phyloP scores from a whole-genome alignment of 2,113 vertebrate species.

The Sinosuthora webbiana region DNA sequence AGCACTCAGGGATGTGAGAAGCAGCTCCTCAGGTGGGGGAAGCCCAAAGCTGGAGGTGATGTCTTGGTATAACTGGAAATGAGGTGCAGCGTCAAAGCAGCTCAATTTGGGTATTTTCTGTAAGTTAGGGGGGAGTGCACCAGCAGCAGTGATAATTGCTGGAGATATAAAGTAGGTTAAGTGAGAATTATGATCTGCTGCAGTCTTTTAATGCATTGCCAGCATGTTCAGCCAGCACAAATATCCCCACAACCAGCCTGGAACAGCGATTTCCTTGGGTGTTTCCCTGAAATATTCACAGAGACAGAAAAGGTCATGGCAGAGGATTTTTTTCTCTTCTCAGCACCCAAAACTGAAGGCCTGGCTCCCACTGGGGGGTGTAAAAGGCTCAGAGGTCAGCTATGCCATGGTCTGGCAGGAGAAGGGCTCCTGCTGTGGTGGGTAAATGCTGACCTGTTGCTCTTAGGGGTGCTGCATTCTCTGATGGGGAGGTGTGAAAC shows the following conservation, averaged over 20 bases:
- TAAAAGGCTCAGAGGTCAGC: background rate
- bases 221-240: background rate
- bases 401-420: background rate
- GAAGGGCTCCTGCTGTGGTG: background rate
- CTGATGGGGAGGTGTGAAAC: background rate
- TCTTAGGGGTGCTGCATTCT: rapidly evolving
- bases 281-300: background rate
- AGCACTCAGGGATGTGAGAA: background rate
- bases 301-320: background rate
- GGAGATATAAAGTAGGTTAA: background rate
- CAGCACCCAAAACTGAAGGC: background rate
- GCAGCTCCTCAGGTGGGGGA: background rate
- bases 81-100: background rate
- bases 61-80: background rate
- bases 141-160: background rate
- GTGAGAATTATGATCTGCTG: background rate
- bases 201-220: background rate
- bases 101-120: background rate
- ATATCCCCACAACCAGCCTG: background rate
- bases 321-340: background rate
- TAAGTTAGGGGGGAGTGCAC: background rate
- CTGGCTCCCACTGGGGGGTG: background rate
- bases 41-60: rapidly evolving
- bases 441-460: background rate
- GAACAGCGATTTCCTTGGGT: background rate